Percentiles rank a stretch among this genome's conserved stretches.
These are phyloP conservation scores for Pasiphila rectangulata DNA, from an alignment of 2,888 invertebrate genomes.

Conservation along the genomic window DNA sequence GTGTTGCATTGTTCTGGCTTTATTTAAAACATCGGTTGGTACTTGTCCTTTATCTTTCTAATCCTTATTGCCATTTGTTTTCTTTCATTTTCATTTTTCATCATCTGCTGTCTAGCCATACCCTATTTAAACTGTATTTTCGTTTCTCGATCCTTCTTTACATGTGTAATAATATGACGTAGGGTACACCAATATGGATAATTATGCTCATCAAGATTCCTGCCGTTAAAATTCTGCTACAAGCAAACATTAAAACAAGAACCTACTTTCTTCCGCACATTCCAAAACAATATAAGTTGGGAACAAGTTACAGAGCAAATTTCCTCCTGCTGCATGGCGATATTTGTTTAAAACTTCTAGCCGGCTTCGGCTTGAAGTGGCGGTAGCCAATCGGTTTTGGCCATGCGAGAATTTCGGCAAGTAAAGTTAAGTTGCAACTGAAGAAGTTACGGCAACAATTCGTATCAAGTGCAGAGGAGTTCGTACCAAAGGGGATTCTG, in stretches of 20 bases:
- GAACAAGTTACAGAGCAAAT: background rate
- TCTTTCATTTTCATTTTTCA: too few species aligned
- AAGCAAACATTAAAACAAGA: background rate
- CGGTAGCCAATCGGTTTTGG: slow-evolving; percentile 12
- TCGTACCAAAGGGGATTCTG: background rate
- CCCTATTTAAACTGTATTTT: too few species aligned
- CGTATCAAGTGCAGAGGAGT: slow-evolving; percentile 9
- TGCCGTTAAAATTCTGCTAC: too few species aligned
- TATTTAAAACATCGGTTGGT: background rate
- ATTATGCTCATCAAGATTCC: too few species aligned
- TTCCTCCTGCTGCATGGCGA: background rate
- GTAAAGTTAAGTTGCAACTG: slow-evolving; percentile 16
- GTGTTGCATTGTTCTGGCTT: background rate
- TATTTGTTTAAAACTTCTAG: slow-evolving; percentile 13
- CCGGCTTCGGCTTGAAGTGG: slow-evolving; percentile 6
- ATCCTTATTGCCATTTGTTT: too few species aligned
- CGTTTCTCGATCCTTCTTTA: too few species aligned
- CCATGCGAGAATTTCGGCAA: slow-evolving; percentile 5
- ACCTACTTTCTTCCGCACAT: background rate
- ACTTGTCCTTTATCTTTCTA: too few species aligned
- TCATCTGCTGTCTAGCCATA: too few species aligned
- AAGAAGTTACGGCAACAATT: slow-evolving; percentile 12
- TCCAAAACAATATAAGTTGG: too few species aligned
- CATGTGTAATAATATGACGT: too few species aligned
- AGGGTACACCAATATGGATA: too few species aligned